Evolutionary conservation across 2,888 invertebrate species (phyloP).

Genomic region (Norana najaformis): DNA sequence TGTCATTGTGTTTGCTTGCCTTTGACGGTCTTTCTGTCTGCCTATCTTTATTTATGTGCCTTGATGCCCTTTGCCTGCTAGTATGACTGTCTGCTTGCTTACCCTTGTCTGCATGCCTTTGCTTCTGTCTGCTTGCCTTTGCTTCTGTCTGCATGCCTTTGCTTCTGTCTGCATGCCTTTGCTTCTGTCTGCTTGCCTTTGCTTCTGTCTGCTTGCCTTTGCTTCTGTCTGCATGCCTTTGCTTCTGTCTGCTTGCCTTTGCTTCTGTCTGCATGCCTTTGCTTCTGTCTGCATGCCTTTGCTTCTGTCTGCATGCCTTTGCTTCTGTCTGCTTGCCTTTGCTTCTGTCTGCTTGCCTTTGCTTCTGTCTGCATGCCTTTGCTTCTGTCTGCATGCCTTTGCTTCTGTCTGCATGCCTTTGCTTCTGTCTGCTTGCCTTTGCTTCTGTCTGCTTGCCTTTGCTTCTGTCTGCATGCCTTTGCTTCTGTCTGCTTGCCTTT

Average conservation of each 20-base stretch:
- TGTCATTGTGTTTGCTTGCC: not conserved
- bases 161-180: too few relatives aligned
- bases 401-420: not conserved
- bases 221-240: too few relatives aligned
- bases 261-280: not conserved
- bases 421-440: not conserved
- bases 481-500: too few relatives aligned
- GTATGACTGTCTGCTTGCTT: too few relatives aligned
- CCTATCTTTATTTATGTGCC: not conserved
- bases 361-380: not conserved
- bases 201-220: too few relatives aligned
- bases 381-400: not conserved
- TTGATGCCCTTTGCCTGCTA: not conserved
- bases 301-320: too few relatives aligned
- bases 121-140: not conserved
- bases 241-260: not conserved
- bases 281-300: not conserved
- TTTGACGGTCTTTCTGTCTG: not conserved
- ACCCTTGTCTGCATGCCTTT: not conserved
- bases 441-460: not conserved
- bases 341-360: not conserved
- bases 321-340: not conserved
- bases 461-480: not conserved
- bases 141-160: not conserved
- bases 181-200: too few relatives aligned